Evolutionary conservation across 2,888 invertebrate species (phyloP), one percentile per base, ranked within the genome.

Genomic region (Cheiracanthium punctorium): DNA sequence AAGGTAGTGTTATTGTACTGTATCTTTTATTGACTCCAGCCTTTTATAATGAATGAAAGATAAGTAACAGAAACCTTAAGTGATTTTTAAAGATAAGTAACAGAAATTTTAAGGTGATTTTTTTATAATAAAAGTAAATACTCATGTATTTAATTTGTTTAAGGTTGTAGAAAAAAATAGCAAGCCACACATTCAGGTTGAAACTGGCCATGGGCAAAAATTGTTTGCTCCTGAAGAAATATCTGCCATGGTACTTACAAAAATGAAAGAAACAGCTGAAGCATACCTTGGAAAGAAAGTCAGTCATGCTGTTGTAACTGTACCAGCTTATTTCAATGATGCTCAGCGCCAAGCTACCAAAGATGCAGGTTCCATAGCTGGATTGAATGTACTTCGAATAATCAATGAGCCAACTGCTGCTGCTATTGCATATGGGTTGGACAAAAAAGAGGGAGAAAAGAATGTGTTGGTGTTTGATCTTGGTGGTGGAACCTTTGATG

Each of bases 321-420:
- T 98, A 0, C 98, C 98, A 8, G 98, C 98, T 30, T 99, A 99
- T 92, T 99, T 99, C 95, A 99, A 99, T 91, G 99, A 99, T 92
- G 99, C 98, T 89, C 99, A 99, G 93, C 95, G 99, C 93, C 99
- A 99, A 92, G 98, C 98, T 41, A 99, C 98, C 82, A 98, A 98
- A 92, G 99, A 99, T 93, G 99, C 99, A 89, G 99, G 99, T 90
- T 95, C 95, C 75, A 99, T 99, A 91, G 96, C 99, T 90, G 94
- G 98, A 80, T 94, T 98, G 80, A 95, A 95, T 89, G 97, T 97
- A 2, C 96, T 97, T 96, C 94, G 98, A 91, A 98, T 98, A 91
- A 98, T 99, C 91, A 99, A 99, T 91, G 99, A 99, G 92, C 98
- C 97, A 90, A 98, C 98, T 0, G 98, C 98, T n/a, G 98, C 98